Evolutionary conservation across 2,113 vertebrate species (phyloP).

Genomic region (Miniopterus natalensis): DNA sequence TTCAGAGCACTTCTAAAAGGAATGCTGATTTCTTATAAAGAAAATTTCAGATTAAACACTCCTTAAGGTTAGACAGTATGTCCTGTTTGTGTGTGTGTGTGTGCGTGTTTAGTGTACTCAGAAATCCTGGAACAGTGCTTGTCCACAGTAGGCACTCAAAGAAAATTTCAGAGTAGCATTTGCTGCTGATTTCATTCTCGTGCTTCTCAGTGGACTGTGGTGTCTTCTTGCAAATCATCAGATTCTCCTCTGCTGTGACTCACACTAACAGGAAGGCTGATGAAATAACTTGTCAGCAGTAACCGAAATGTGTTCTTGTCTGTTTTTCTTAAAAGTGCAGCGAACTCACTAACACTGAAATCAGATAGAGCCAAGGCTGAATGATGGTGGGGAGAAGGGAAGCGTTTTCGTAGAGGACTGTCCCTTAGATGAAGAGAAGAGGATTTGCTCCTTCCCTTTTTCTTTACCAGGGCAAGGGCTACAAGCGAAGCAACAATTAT

Average conservation of each 20-base stretch:
- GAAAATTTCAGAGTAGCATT: constrained; percentile 29
- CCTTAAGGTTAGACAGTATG: background rate
- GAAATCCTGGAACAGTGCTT: background rate
- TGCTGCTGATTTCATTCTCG: background rate
- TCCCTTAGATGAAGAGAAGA: background rate
- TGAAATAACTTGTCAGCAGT: constrained; percentile 61
- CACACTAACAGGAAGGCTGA: constrained; percentile 73
- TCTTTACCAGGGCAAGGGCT: background rate
- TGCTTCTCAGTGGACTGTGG: constrained; percentile 46
- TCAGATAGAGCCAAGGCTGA: constrained; percentile 34
- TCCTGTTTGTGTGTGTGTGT: background rate
- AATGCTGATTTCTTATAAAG: background rate
- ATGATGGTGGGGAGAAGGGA: background rate
- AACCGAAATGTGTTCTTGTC: constrained; percentile 54
- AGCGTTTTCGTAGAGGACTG: background rate
- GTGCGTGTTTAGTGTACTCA: background rate
- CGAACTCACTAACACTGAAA: constrained; percentile 24
- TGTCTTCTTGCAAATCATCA: constrained; percentile 55
- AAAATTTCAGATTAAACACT: constrained; percentile 2
- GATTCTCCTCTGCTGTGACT: constrained; percentile 67
- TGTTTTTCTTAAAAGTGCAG: constrained; percentile 63
- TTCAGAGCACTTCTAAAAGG: background rate
- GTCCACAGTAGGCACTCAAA: background rate
- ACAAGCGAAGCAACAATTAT: background rate
- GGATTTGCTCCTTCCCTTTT: background rate